phyloP scores from a whole-genome alignment of 2,113 vertebrate species.

The Onychorhynchus coronatus region DNA sequence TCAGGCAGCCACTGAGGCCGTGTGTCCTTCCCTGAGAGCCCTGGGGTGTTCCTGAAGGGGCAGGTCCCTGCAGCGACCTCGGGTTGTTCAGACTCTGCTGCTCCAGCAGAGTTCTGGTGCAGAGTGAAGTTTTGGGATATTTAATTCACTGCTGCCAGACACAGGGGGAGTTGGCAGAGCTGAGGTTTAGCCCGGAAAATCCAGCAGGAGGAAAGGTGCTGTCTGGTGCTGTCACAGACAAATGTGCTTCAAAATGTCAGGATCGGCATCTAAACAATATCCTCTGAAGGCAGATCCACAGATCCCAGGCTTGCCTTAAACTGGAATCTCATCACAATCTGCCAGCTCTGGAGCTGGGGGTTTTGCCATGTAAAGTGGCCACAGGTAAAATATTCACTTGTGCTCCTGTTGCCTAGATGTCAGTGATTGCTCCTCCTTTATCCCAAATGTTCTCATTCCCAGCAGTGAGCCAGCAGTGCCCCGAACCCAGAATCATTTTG shows the following conservation, averaged over 20 bases:
- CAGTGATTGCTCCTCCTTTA: not conserved
- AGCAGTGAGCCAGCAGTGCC: not conserved
- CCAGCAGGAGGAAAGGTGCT: not conserved
- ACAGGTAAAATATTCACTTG: not conserved
- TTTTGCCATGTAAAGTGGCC: not conserved
- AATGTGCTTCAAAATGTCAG: not conserved
- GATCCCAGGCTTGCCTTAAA: not conserved
- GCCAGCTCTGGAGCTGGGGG: not conserved
- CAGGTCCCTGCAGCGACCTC: not conserved
- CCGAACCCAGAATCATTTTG: not conserved
- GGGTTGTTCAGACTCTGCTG: accelerated
- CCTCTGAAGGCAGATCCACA: not conserved
- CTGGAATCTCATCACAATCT: not conserved
- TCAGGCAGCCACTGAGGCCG: not conserved
- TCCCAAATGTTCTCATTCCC: not conserved
- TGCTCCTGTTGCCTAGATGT: not conserved
- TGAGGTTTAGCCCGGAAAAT: not conserved
- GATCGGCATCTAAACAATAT: not conserved
- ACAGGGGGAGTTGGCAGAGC: not conserved
- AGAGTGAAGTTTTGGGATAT: not conserved
- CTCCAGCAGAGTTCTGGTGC: not conserved
- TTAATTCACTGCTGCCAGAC: not conserved
- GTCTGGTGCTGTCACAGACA: not conserved
- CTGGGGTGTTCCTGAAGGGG: not conserved
- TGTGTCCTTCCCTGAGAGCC: not conserved